Conservation (phyloP, 2,888 invertebrate species). For the Athalia circularis region DNA sequence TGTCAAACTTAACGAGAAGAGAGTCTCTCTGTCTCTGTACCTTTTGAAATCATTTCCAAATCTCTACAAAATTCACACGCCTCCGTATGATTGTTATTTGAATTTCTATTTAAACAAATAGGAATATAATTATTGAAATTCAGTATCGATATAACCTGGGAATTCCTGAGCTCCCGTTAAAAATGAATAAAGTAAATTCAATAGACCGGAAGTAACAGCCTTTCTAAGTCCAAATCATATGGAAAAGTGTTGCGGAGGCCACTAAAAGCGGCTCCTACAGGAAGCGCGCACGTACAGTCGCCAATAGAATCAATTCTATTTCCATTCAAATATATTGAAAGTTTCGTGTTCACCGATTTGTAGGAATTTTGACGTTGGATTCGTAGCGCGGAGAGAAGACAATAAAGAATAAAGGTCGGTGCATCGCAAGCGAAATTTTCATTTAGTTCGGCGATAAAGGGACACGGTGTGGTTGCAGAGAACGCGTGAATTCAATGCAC, state of each 20-base stretch:
- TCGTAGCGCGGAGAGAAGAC: constrained; percentile 32
- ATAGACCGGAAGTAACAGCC: constrained; percentile 25
- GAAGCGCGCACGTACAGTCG: not conserved
- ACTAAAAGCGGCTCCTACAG: not conserved
- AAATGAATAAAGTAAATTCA: not conserved
- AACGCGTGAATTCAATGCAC: constrained; percentile 5
- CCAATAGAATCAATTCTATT: constrained; percentile 3
- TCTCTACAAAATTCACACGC: too few relatives aligned
- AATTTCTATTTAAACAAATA: too few relatives aligned
- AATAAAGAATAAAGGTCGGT: constrained; percentile 42
- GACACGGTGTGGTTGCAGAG: constrained; percentile 47
- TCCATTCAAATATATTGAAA: constrained; percentile 35
- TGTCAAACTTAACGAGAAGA: too few relatives aligned
- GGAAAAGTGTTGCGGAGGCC: not conserved
- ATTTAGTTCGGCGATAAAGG: constrained; percentile 51
- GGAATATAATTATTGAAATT: not conserved
- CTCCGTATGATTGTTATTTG: too few relatives aligned
- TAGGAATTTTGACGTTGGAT: constrained; percentile 41
- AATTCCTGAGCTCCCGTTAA: not conserved
- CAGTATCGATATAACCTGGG: not conserved
- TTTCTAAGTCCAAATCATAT: not conserved
- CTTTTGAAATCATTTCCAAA: too few relatives aligned
- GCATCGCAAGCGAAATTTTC: constrained; percentile 58
- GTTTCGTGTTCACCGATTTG: constrained; percentile 1
- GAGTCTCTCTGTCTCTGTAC: too few relatives aligned